These are phyloP conservation scores for Axis porcinus DNA, from an alignment of 2,113 vertebrate species.

Conservation along the genomic window DNA sequence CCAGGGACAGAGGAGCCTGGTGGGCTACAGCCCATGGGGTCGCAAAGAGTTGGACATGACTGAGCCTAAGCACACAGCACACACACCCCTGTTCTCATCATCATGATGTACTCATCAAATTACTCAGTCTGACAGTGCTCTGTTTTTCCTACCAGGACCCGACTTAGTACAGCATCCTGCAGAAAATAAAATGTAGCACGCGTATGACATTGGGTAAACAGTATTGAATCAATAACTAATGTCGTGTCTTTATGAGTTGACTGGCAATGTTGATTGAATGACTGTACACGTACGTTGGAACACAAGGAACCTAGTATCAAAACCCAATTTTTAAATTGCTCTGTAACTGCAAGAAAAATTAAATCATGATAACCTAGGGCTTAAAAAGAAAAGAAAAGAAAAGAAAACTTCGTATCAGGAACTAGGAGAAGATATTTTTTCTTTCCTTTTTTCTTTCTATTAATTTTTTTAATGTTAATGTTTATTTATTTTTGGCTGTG, in stretches of 20 bases:
- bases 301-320: background rate
- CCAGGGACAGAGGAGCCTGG: background rate
- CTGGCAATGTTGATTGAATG: background rate
- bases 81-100: background rate
- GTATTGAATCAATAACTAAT: background rate
- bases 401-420: background rate
- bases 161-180: background rate
- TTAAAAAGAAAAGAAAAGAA: background rate
- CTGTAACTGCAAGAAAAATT: background rate
- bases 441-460: background rate
- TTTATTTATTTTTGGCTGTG: background rate
- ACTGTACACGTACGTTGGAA: background rate
- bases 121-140: background rate
- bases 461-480: background rate
- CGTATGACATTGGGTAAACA: background rate
- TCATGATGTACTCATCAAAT: background rate
- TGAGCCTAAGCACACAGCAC: background rate
- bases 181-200: background rate
- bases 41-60: background rate
- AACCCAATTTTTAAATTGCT: slow-evolving; percentile 4
- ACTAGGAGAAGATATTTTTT: background rate
- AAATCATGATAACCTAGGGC: background rate
- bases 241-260: background rate
- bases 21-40: background rate
- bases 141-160: background rate